Conservation (phyloP, 1,140 invertebrate species). For the Papilio xuthus region DNA sequence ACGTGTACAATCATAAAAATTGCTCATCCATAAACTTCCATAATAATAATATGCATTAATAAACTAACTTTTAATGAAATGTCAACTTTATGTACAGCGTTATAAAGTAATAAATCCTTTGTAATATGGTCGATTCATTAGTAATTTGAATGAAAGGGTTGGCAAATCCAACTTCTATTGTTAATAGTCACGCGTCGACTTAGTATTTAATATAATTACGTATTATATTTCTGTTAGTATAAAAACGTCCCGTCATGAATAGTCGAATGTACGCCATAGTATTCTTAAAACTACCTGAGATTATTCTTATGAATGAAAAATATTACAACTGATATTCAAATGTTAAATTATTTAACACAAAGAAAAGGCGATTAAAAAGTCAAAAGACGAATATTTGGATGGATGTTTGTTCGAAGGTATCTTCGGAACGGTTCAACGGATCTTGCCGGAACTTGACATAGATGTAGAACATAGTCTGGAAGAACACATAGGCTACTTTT, state of each 20-base stretch:
- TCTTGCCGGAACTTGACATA: too few relatives aligned
- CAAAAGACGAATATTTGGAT: too few relatives aligned
- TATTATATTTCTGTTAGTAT: conserved; percentile 70
- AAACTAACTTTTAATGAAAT: conserved; percentile 30
- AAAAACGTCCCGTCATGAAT: conserved; percentile 43
- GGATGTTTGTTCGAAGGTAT: too few relatives aligned
- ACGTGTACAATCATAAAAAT: conserved; percentile 75
- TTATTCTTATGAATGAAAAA: background rate
- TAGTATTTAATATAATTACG: conserved; percentile 74
- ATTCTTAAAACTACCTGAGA: conserved; percentile 21
- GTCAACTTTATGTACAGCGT: conserved; percentile 42
- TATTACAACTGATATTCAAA: too few relatives aligned
- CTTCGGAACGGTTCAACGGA: too few relatives aligned
- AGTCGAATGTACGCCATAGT: background rate
- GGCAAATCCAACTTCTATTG: conserved; percentile 79
- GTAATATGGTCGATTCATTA: conserved; percentile 63
- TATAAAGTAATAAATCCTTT: conserved; percentile 49
- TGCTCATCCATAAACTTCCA: conserved; percentile 75
- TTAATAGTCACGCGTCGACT: conserved; percentile 78
- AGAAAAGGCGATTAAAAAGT: too few relatives aligned
- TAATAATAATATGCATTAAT: conserved; percentile 74
- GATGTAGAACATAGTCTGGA: too few relatives aligned
- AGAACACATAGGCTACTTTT: too few relatives aligned
- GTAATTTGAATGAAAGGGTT: conserved; percentile 77
- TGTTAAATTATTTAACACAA: too few relatives aligned